Base-by-base conservation (phyloP, 2,888 invertebrate genomes). In the Gortyna flavago region DNA sequence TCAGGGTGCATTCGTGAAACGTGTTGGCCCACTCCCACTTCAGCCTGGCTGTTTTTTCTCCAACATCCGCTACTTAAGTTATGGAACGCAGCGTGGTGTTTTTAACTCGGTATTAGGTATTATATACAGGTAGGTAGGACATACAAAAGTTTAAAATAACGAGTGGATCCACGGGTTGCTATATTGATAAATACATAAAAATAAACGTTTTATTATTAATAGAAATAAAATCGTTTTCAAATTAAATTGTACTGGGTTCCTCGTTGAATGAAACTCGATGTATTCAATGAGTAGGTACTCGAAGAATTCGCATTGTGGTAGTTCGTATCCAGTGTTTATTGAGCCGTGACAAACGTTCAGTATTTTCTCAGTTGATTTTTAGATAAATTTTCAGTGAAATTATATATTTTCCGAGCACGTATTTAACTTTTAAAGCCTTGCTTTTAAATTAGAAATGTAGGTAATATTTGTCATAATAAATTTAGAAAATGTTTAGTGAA, bases 301-400 rank as follows among this genome's bases (percentile, higher is more conserved):
- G 13, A 68, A 41, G 44, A 61, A 66, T 66, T 67, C 25, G 13
- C 41, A 51, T 35, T 71, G 29, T 72, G 69, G 48, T 61, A 18
- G 57, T 66, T 75, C 41, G 61, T 35, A 41, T 62, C 21, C 41
- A 61, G 51, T 73, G 61, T 76, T 81, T 67, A 62, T 73, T 66
- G n/a, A 51, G 2, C 35, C 57, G 18, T 69, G 41, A 18, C 16
- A 32, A 69, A 41, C 48, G 29, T 51, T 59, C 68, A 68, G 32
- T 54, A 25, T 54, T 44, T 35, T 7, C 1, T 21, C 2, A 18
- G n/a, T 61, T 66, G 25, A 48, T 44, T 35, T n/a, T 29, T 29
- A 44, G 41, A 11, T 29, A 48, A 21, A 29, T 9, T 11, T 44
- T 44, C 21, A 21, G 21, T 32, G 2, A 35, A n/a, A 54, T 54